Conservation (phyloP, 2,797 vertebrate genomes). For the Microcaecilia unicolor region DNA sequence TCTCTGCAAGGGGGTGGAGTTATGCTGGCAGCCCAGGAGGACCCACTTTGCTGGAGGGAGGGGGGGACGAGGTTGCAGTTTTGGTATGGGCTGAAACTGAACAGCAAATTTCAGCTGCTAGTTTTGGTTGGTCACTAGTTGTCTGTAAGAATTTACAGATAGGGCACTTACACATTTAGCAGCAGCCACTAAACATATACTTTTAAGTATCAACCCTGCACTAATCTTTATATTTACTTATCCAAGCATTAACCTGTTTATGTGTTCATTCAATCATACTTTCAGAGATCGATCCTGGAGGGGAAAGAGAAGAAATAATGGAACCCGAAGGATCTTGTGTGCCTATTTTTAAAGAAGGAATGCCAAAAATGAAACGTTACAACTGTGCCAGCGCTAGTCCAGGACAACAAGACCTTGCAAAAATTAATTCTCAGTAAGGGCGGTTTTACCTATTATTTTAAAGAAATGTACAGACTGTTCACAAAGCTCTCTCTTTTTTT, state of each 20-base stretch:
- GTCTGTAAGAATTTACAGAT: too few species aligned
- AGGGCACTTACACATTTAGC: too few species aligned
- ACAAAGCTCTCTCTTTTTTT: conserved; percentile 33
- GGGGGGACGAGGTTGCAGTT: too few species aligned
- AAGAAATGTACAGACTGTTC: conserved; percentile 19
- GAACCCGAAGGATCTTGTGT: conserved; percentile 38
- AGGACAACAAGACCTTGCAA: conserved; percentile 36
- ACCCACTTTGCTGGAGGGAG: too few species aligned
- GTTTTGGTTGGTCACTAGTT: too few species aligned
- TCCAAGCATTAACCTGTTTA: not conserved
- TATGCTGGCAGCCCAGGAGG: too few species aligned
- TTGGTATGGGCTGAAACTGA: too few species aligned
- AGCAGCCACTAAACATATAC: too few species aligned
- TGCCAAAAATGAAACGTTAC: conserved; percentile 39
- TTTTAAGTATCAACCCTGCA: too few species aligned
- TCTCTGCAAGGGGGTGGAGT: too few species aligned
- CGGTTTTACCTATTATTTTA: conserved; percentile 29
- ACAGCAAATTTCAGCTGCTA: too few species aligned
- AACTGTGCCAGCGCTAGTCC: conserved; percentile 40
- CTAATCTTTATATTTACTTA: too few species aligned
- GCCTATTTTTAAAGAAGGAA: conserved; percentile 39
- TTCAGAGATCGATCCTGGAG: conserved; percentile 39
- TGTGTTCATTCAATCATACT: not conserved
- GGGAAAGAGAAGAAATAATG: conserved; percentile 41
- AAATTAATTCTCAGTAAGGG: conserved; percentile 52